Base-by-base conservation (phyloP, 2,113 vertebrate species). In the Brachyistius frenatus region DNA sequence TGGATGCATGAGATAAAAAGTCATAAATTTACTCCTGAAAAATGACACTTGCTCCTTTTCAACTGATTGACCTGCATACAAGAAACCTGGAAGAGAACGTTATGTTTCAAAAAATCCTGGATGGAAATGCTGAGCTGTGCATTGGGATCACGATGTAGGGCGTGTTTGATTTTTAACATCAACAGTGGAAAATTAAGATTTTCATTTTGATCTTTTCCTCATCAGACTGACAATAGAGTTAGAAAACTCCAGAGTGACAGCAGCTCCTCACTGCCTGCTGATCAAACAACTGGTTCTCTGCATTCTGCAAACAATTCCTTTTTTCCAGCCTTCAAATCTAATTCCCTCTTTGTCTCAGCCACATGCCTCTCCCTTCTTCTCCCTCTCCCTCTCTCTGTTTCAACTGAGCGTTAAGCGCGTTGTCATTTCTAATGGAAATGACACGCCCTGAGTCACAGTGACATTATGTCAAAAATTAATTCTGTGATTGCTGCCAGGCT, bases 391-490 rank as follows among this genome's bases (percentile, higher is more conserved):
- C 23, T 57, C 57, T 36, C 55, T 36, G 36, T 77, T 83, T 74
- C 74, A 75, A 30, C 54, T 55, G 57, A 69, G 81, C 80, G 64
- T 78, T 83, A 80, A 81, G 76, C 30, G 46, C 56, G 63, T 83
- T 86, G 78, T 88, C 88, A 86, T 77, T 78, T 81, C 70, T 73
- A 88, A 91, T 77, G 61, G 61, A 83, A 89, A 87, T 87, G 87
- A 82, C 87, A 86, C 62, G 35, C 80, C 75, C 63, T 74, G 81
- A 93, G 88, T 89, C 72, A 88, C 91, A 88, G 71, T 93, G 90
- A 93, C 90, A 88, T 79, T 69, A 53, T 91, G 88, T 90, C 89
- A 93, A 87, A 90, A 78, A 70, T 62, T 58, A 53, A 88, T 83
- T 74, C 82, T 63, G 65, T 69, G 82, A 90, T 84, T 89, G 70